Evolutionary conservation across 2,113 vertebrate species (phyloP), one percentile per base, ranked within the genome.

Genomic region (Melanerpes aurifrons): DNA sequence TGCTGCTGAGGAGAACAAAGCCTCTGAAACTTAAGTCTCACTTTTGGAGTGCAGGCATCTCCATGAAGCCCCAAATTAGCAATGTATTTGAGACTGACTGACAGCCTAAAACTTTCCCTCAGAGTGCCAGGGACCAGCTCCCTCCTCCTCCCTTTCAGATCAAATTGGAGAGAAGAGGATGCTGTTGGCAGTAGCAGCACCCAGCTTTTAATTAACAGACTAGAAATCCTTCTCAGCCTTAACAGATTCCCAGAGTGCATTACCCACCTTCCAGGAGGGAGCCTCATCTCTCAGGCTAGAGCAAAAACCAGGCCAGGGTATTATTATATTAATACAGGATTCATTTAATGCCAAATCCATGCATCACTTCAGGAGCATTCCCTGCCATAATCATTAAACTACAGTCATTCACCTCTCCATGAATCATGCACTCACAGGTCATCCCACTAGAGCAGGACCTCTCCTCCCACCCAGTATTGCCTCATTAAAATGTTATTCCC

Each of bases 151-250:
- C 40, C 82, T 85, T 93, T 87, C 71, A 69, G 82, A 94, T 89
- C 64, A 94, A 85, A 89, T 29, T 91, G 85, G 85, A 89, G 93
- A 95, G 61, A 88, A 68, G 86, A 92, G 78, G 82, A 95, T 92
- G 78, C 63, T 95, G 40, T 47, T 91, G 78, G 68, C 56, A 73
- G 89, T 53, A 75, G 78, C 67, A 89, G 87, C 89, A 91, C 71
- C 85, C 59, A 87, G 85, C 74, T 95, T 93, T 80, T 95, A 95
- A 95, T 94, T 92, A 94, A 82, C 61, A 82, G 78, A n/a, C 45
- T 15, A 89, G 71, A 89, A 91, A 82, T 40, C 59, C 40, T 82
- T 58, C 93, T 79, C 54, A 32, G 91, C 1, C 0, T 32, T 85
- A 92, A 76, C 1, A 0, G 74, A 82, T 35, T 91, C 73, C 87